Base-by-base conservation (phyloP, 1,140 invertebrate genomes). In the Drosophila chauvacae region DNA sequence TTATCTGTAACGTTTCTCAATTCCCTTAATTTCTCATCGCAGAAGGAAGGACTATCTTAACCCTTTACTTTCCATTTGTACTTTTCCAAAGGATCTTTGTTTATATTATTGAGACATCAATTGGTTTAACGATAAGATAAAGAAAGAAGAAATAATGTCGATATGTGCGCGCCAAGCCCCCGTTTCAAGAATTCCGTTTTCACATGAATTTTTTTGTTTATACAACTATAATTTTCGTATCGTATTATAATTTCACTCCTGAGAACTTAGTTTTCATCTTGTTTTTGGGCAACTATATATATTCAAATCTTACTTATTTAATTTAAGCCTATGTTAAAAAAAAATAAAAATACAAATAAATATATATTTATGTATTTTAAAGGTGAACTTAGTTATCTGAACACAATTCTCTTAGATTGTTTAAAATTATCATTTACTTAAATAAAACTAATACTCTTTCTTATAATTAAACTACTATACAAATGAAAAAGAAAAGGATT, bases 1-100 rank as follows among this genome's bases (percentile, higher is more conserved):
- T 47, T 72, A 72, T 59, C 42, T 60, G 53, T 72, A 71, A 42
- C 10, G 33, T 18, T 50, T 30, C 18, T 51, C 26, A 53, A 33
- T 53, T 53, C 28, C 28, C 48, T 11, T 14, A 18, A 51, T 20
- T 18, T 33, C 3, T 13, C 7, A 53, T 35, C 50, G n/a, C 10
- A 33, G 9, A 14, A 28, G 28, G 4, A 3, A 23, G 18, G 18
- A 55, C 18, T 16, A 14, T 13, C 3, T 20, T 18, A 14, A 23
- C 30, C 13, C 33, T 16, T 23, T n/a, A n/a, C 26, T 37, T n/a
- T 14, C 7, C 18, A 20, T 37, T 0, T 56, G 14, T 55, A 16
- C 18, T 18, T 37, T 35, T 53, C 11, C 18, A 53, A 53, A 53
- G 18, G 30, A 2, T 35, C 6, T 35, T 16, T 5, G 14, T 13